These are phyloP conservation scores for Brenthis daphne DNA, from an alignment of 2,888 invertebrate genomes.

Conservation along the genomic window DNA sequence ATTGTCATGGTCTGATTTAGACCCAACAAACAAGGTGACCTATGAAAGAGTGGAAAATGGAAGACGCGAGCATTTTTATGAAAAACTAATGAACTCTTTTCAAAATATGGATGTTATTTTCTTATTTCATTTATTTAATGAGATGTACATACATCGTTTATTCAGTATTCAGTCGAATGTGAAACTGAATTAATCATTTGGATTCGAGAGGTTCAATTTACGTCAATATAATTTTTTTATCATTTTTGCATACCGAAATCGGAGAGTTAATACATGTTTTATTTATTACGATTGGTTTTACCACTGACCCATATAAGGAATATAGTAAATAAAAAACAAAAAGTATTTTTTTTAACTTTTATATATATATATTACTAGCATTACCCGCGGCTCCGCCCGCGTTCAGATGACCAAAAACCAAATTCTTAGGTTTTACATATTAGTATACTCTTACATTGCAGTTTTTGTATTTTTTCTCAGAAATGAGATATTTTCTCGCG, in stretches of 20 bases:
- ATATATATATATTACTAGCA: no score
- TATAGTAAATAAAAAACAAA: background rate
- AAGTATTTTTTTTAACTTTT: background rate
- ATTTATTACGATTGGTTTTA: constrained; percentile 1
- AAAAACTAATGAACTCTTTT: no score
- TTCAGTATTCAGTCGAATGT: constrained; percentile 10
- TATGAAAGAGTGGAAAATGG: no score
- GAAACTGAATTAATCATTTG: constrained; percentile 5
- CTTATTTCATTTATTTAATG: background rate
- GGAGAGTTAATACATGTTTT: background rate
- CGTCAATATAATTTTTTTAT: constrained; percentile 1
- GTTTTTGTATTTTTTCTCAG: no score
- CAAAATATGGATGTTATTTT: background rate
- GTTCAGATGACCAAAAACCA: no score
- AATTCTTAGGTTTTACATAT: no score
- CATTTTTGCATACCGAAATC: constrained; percentile 1
- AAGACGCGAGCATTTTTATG: no score
- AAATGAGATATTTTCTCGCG: no score
- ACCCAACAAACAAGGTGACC: no score
- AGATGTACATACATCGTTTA: background rate
- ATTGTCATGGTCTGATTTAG: no score
- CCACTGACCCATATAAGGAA: background rate
- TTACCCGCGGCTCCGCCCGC: no score
- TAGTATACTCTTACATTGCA: no score
- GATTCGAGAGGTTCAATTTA: background rate